phyloP scores from a whole-genome alignment of 1,140 invertebrate genomes.

The Ostrea denselamellosa region DNA sequence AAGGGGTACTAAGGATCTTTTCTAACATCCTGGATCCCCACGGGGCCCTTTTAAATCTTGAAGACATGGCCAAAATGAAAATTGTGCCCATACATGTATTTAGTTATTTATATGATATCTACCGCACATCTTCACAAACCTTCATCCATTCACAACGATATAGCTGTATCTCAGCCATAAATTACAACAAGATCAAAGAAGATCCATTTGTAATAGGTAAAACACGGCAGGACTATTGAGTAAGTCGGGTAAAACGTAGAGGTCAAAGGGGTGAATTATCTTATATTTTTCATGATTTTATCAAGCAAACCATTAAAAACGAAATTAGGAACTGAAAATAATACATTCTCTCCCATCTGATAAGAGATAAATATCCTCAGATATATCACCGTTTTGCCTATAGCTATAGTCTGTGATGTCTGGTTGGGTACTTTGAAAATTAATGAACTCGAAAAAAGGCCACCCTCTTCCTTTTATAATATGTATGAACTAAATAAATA shows the following conservation, averaged over 20 bases:
- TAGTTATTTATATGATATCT: too few relatives aligned
- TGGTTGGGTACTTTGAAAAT: not conserved
- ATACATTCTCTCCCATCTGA: not conserved
- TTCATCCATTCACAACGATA: not conserved
- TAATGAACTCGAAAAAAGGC: not conserved
- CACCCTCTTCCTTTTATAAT: not conserved
- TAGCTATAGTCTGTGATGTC: not conserved
- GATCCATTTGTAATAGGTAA: constrained; percentile 29
- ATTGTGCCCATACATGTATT: not conserved
- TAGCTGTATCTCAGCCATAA: constrained; percentile 17
- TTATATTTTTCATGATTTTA: constrained; percentile 27
- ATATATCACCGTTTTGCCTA: not conserved
- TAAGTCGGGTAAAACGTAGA: not conserved
- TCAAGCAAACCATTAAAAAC: constrained; percentile 25
- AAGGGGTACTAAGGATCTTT: too few relatives aligned
- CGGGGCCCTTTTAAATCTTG: not conserved
- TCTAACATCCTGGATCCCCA: too few relatives aligned
- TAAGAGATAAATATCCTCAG: constrained; percentile 26
- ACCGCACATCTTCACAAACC: not conserved
- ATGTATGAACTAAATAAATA: not conserved
- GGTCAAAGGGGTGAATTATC: constrained; percentile 9
- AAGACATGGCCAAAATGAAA: not conserved
- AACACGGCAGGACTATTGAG: constrained; percentile 18
- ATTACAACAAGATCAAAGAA: constrained; percentile 16
- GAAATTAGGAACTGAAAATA: not conserved